Evolutionary conservation across 2,888 invertebrate genomes (phyloP), one percentile per base, ranked within the genome.

Genomic region (Drosophila affinis): DNA sequence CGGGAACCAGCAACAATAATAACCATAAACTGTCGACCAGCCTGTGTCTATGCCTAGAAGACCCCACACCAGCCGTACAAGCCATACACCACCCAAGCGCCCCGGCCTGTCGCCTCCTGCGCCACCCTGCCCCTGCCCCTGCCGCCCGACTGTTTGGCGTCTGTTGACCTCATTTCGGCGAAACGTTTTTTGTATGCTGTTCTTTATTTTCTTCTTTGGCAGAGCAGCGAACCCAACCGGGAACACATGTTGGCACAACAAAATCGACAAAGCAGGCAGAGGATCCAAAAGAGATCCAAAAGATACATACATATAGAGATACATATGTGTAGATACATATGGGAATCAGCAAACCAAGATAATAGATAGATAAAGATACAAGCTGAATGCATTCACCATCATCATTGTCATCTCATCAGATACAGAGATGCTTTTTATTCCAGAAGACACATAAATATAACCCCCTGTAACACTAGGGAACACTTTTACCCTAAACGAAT

Each of bases 151-250:
- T 88, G 45, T 79, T 79, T 73, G 89, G 84, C 87, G 89, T 84
- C 89, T 84, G 84, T 88, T 84, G 89, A 87, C 84, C 87, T 84
- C 85, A 87, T 85, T 84, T 88, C 75, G 65, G 44, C 60, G 46
- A 76, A 88, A 75, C 39, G 54, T 52, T 69, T 55, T 45, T 72
- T 70, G 47, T 21, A n/a, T 52, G 17, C 44, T 27, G 10, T 48
- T 58, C 17, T 39, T 39, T 56, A 12, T 7, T 29, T 14, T 21
- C 17, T 48, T 24, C 73, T 71, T 67, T 29, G 29, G 64, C 39
- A 39, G 39, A 39, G 39, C 39, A 55, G 29, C 70, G 58, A 56
- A 61, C 62, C 58, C 65, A 67, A 57, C 70, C 57, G 34, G 61
- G 56, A 69, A 73, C 67, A 71, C 72, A 69, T 69, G 78, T 58